Evolutionary conservation across 2,797 vertebrate species (phyloP).

Genomic region (Cygnus olor): DNA sequence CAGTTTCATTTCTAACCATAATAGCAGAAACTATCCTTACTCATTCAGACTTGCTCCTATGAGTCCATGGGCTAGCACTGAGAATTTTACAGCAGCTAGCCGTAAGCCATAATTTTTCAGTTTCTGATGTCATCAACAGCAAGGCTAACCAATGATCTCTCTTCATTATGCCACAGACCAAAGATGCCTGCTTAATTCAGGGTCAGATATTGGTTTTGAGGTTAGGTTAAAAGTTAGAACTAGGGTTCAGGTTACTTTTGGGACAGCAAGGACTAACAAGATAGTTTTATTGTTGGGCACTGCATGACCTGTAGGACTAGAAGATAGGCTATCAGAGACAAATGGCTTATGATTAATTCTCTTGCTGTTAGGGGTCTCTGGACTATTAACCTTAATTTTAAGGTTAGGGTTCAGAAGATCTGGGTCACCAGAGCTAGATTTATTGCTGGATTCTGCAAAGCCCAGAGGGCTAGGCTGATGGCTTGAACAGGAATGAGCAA

Average conservation of each 20-base stretch:
- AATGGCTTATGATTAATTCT: conserved; percentile 54
- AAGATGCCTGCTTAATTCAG: neutral
- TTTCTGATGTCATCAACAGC: neutral
- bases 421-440: conserved; percentile 60
- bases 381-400: conserved; percentile 64
- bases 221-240: neutral
- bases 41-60: neutral
- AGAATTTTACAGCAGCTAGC: neutral
- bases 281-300: neutral
- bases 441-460: conserved; percentile 70
- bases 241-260: neutral
- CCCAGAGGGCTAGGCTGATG: conserved; percentile 59
- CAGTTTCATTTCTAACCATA: neutral
- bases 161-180: neutral
- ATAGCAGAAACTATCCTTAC: neutral
- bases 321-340: conserved; percentile 20
- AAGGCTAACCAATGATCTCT: neutral
- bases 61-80: neutral
- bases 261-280: neutral
- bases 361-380: conserved; percentile 43
- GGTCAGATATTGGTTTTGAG: neutral
- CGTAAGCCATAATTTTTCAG: neutral
- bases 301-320: conserved; percentile 5
- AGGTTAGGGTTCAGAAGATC: conserved; percentile 64
- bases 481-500: conserved; percentile 56